Percentiles rank a stretch among this genome's conserved stretches.
These are phyloP conservation scores for Arctopsyche grandis DNA, from an alignment of 1,140 invertebrate species.

Conservation along the genomic window DNA sequence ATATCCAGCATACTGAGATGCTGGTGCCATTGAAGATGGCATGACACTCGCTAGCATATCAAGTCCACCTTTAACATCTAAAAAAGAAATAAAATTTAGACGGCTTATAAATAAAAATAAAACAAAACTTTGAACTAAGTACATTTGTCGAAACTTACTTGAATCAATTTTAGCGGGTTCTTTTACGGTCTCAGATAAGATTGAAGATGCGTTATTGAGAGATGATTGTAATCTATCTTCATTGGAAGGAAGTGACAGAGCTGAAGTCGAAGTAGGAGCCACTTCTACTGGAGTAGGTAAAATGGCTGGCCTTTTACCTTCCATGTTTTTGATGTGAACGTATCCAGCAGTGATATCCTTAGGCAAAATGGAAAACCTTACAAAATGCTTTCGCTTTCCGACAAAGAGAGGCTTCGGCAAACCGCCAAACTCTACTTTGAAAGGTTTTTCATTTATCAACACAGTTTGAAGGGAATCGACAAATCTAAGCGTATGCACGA, in stretches of 20 bases:
- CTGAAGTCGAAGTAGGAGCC: background rate
- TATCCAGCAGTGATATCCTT: slow-evolving; percentile 76
- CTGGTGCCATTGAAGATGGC: slow-evolving; percentile 69
- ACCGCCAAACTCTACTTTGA: slow-evolving; percentile 90
- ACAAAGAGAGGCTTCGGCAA: slow-evolving; percentile 88
- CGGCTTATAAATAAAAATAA: background rate
- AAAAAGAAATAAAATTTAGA: slow-evolving; percentile 45
- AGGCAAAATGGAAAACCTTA: slow-evolving; percentile 80
- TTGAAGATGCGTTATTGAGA: background rate
- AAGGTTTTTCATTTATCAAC: slow-evolving; percentile 84
- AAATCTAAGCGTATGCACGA: slow-evolving; percentile 81
- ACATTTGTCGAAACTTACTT: slow-evolving; percentile 13
- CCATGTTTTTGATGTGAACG: slow-evolving; percentile 77
- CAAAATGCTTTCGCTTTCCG: slow-evolving; percentile 82
- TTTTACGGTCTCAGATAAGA: background rate
- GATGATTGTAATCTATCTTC: background rate
- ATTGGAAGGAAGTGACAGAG: background rate
- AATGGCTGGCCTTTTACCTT: slow-evolving; percentile 56
- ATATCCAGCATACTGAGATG: slow-evolving; percentile 67
- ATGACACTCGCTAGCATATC: slow-evolving; percentile 74
- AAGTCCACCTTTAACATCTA: slow-evolving; percentile 59
- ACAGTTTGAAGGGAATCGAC: slow-evolving; percentile 80
- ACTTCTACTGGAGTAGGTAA: background rate
- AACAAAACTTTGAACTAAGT: background rate
- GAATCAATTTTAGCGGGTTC: slow-evolving; percentile 1